Conservation (phyloP, 2,797 vertebrate genomes). For the Helarctos malayanus region DNA sequence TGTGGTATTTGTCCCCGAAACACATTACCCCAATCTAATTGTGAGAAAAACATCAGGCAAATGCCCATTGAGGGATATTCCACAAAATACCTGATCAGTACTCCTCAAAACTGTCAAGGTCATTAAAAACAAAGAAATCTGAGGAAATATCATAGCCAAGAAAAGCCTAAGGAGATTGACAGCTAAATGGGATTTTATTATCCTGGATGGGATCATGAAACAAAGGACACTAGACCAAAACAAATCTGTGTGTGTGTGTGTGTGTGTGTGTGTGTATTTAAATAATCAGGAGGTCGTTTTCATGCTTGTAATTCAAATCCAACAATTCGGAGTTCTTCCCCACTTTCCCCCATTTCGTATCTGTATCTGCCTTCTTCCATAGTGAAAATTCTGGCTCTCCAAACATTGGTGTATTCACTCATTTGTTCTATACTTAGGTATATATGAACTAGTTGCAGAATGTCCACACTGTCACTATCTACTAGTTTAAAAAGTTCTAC, state of each 20-base stretch:
- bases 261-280: neutral
- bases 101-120: neutral
- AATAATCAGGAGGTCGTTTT: neutral
- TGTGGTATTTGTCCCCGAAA: neutral
- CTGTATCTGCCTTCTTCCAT: neutral
- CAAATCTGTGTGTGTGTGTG: too few relatives aligned
- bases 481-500: neutral
- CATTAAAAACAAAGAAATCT: neutral
- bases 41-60: neutral
- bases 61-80: neutral
- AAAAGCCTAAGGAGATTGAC: neutral
- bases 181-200: neutral
- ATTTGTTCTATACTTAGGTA: neutral
- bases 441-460: neutral
- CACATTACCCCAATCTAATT: neutral
- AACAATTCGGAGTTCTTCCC: neutral
- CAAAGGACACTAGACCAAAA: neutral
- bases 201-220: neutral
- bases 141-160: neutral
- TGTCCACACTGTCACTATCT: neutral
- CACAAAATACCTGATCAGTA: neutral
- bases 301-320: neutral
- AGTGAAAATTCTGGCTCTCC: neutral
- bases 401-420: neutral
- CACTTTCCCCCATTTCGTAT: neutral